Base-by-base conservation (phyloP, 2,113 vertebrate genomes). In the Irena cyanogastra region DNA sequence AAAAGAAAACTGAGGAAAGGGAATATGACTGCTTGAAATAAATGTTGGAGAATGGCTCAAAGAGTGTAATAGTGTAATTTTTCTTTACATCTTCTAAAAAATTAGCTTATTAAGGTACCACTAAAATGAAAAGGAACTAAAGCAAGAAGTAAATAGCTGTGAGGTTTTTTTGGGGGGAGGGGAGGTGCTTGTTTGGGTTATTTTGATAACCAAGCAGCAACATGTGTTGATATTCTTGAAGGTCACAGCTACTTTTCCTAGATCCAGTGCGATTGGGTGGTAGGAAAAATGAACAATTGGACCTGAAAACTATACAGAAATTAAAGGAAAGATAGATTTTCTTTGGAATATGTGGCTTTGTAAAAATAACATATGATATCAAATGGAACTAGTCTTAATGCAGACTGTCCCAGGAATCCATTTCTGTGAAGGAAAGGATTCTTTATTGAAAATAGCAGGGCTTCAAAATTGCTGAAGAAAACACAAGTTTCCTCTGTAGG, bases 151-250 rank as follows among this genome's bases (percentile, higher is more conserved):
- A 63, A 75, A 61, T 5, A 85, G 5, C 2, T 52, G 10, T 47
- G 20, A 4, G 15, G 1, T 13, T 35, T 35, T 52, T 45, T 15
- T 17, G 4, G 3, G 1, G 5, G 16, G 5, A 2, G 6, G 8
- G 3, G 2, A 60, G 4, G 6, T 35, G 12, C 11, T 69, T 56
- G 4, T 11, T 19, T 41, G 12, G 56, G 39, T 23, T 61, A 45
- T 64, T 47, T 60, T 45, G 35, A n/a, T 41, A 57, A 63, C 0
- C 2, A 65, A n/a, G 6, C 17, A 82, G 8, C 4, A 42, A 14
- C 8, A 13, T 35, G 2, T 35, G 52, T 90, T 80, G 2, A 35
- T 63, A 33, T 83, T 79, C 22, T 53, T 81, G 30, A 16, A 86
- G 31, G 14, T 13, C 15, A 31, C 37, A 33, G 6, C 12, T 70